Evolutionary conservation across 2,797 vertebrate genomes (phyloP).

Genomic region (Cynopterus sphinx): DNA sequence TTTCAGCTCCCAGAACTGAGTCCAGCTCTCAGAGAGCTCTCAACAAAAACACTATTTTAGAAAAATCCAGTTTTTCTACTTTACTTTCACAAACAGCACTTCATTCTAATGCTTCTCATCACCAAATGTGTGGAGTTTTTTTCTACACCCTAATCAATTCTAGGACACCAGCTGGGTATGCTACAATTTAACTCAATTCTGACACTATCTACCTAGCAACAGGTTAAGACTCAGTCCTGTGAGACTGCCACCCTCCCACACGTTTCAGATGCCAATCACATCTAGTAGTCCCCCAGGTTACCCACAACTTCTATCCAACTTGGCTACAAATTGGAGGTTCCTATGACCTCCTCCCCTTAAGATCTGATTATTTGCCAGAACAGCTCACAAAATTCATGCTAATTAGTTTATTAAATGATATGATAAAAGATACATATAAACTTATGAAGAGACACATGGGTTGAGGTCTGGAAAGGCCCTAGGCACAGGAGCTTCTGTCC

Average conservation of each 20-base stretch:
- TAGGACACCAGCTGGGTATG: background rate
- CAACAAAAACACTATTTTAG: background rate
- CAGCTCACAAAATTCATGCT: background rate
- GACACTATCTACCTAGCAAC: background rate
- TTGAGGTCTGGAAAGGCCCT: background rate
- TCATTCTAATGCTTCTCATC: background rate
- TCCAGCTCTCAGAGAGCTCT: background rate
- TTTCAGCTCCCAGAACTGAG: background rate
- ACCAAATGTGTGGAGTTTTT: background rate
- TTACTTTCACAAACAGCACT: background rate
- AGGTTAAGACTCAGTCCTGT: background rate
- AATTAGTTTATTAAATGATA: background rate
- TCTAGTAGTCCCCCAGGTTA: background rate
- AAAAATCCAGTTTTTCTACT: background rate
- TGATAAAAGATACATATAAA: background rate
- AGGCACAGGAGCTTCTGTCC: too few relatives aligned
- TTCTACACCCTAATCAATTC: background rate
- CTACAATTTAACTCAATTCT: background rate
- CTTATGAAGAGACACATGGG: background rate
- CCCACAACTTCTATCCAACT: background rate
- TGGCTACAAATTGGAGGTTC: background rate
- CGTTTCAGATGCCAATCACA: background rate
- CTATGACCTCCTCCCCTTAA: background rate
- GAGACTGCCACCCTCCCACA: background rate
- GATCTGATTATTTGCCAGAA: background rate